A percentile compares a stretch with the other conserved stretches of the same genome.
These are phyloP conservation scores for Papilio elwesi DNA, from an alignment of 2,888 invertebrate species.

Conservation along the genomic window DNA sequence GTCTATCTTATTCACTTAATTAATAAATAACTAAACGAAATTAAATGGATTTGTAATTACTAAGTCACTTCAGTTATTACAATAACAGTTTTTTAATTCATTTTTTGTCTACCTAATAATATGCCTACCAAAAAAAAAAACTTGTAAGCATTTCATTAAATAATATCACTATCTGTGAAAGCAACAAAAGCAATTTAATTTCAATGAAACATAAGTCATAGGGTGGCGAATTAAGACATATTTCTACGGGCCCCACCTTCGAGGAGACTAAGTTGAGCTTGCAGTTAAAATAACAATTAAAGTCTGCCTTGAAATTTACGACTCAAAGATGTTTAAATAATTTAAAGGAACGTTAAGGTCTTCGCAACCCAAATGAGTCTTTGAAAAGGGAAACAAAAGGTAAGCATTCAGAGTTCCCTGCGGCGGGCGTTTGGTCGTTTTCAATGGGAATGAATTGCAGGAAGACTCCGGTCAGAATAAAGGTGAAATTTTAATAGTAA, in stretches of 20 bases:
- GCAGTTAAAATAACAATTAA: conserved; percentile 85
- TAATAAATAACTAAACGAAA: no score
- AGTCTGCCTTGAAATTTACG: conserved; percentile 81
- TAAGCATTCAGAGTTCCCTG: conserved; percentile 69
- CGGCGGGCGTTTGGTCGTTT: conserved; percentile 68
- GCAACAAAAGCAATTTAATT: conserved; percentile 57
- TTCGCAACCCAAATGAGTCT: conserved; percentile 73
- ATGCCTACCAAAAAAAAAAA: background rate
- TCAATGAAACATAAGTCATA: conserved; percentile 79
- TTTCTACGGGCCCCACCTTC: conserved; percentile 70
- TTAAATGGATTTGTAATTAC: no score
- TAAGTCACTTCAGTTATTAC: no score
- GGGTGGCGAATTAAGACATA: conserved; percentile 81
- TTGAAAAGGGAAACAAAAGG: conserved; percentile 76
- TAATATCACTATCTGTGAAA: conserved; percentile 19
- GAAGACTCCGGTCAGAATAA: conserved; percentile 64
- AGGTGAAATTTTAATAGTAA: conserved; percentile 82
- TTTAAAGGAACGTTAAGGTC: conserved; percentile 73
- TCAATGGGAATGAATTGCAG: conserved; percentile 58
- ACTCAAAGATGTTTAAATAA: conserved; percentile 81
- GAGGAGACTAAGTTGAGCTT: conserved; percentile 76
- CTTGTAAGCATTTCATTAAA: background rate
- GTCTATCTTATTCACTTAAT: no score
- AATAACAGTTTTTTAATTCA: background rate
- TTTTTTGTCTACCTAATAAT: background rate